Evolutionary conservation across 2,888 invertebrate species (phyloP), one percentile per base, ranked within the genome.

Genomic region (Germaria angustata): DNA sequence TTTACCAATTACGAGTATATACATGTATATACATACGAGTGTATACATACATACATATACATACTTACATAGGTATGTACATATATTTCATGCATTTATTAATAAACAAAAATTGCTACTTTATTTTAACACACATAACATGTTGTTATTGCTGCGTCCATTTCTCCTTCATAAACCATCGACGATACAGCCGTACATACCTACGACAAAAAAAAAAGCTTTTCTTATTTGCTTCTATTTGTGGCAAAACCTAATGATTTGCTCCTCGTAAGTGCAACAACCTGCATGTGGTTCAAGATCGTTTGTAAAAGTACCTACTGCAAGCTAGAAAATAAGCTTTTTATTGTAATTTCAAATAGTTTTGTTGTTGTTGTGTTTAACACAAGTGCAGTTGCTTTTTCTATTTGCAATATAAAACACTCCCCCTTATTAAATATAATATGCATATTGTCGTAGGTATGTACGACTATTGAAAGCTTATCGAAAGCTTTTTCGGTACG

Each of bases 231-330:
- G 71, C 75, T 75, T 72, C 22, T 77, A 77, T 75, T 68, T 68
- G 71, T 68, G 75, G 72, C 41, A 36, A 44, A 73, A 80, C 36
- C 22, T 49, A 36, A 79, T 81, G 51, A 68, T 76, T 75, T 76
- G 68, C 39, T 61, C 53, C 9, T 65, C n/a, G 28, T 63, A 84
- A 86, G 90, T 88, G 89, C 90, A 90, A 89, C 88, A 90, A 90
- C 90, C 89, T 89, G 87, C 87, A 90, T 88, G 81, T 88, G 86
- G 89, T 89, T 89, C 90, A 90, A 90, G 90, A 90, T 90, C 90
- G 89, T 87, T 86, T 75, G 49, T 61, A 63, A 73, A 81, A 59
- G 57, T 68, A n/a, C n/a, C n/a, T n/a, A 41, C 68, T 76, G 13
- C 59, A 6, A 17, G n/a, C 51, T 7, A 61, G 49, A 57, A 51